Base-by-base conservation (phyloP, 2,888 invertebrate species). In the Oithona nana region DNA sequence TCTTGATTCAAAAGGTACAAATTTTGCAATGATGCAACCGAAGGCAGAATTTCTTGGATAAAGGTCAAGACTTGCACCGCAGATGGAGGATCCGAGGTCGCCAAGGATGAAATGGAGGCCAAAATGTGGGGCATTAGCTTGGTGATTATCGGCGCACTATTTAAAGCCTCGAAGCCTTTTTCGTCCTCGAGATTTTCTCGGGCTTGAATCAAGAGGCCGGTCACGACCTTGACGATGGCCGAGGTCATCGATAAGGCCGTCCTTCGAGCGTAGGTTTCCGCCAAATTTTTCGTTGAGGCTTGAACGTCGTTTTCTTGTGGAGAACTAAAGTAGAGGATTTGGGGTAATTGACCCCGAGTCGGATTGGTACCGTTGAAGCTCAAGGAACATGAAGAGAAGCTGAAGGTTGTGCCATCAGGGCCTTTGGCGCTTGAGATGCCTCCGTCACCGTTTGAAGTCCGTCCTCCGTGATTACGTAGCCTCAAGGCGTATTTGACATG, bases 301-400 rank as follows among this genome's bases (percentile, higher is more conserved):
- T 48, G 50, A 26, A 59, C 49, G 20, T 59, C 59, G 3, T 39
- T 59, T n/a, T 59, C 62, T 28, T 62, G 58, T 55, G 67, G 66
- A 67, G 73, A 84, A 82, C 84, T 86, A 75, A 81, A 89, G 71
- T 95, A 97, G 20, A 95, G 77, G 57, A 97, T 80, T 69, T 86
- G 84, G 0, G 97, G 95, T 69, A 97, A 83, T 76, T 97, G 97
- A 11, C 97, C 97, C 61, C 95, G 79, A 0, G 87, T 85, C 66
- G 92, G 82, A 6, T 90, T 93, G 0, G 95, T 95, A n/a, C 95
- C 95, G 72, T 95, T 94, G 71, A 88, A 88, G 73, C 93, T 93
- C 54, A 94, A 77, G 13, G 92, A 87, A 72, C 92, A 93, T 1
- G 90, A 85, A 29, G 85, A 83, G 73, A 89, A 95, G 56, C 84